phyloP scores from a whole-genome alignment of 1,140 invertebrate species.

The Drosophila triauraria region DNA sequence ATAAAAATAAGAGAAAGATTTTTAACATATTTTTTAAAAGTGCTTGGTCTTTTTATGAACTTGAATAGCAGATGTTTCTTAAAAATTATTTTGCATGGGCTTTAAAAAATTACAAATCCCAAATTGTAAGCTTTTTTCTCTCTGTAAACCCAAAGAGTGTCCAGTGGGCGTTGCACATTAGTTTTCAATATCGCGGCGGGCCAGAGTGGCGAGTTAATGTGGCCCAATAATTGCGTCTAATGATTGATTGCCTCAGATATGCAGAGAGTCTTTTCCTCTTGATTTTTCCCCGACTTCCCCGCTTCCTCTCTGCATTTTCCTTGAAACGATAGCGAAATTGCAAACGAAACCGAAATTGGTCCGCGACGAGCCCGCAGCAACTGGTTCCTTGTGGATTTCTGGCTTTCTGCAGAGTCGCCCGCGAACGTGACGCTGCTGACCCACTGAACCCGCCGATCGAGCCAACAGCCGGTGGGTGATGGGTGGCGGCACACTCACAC shows the following conservation, averaged over 20 bases:
- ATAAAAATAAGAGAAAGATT: too few species aligned
- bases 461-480: slow-evolving; percentile 62
- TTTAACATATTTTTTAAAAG: too few species aligned
- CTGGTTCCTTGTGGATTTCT: slow-evolving; percentile 47
- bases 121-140: not conserved
- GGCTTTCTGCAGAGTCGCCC: slow-evolving; percentile 21
- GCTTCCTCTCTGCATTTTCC: not conserved
- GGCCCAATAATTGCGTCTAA: slow-evolving; percentile 78
- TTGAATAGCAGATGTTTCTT: not conserved
- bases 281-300: slow-evolving; percentile 20
- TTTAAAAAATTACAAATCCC: not conserved
- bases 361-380: slow-evolving; percentile 39
- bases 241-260: slow-evolving; percentile 82
- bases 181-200: slow-evolving; percentile 70
- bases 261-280: slow-evolving; percentile 18
- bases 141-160: slow-evolving; percentile 25
- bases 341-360: slow-evolving; percentile 78
- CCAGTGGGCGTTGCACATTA: slow-evolving; percentile 79
- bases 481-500: slow-evolving; percentile 41
- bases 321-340: slow-evolving; percentile 72
- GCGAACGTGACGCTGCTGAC: slow-evolving; percentile 77
- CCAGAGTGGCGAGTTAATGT: slow-evolving; percentile 75
- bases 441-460: slow-evolving; percentile 67
- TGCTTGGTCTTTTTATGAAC: not conserved
- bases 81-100: too few species aligned